phyloP scores from a whole-genome alignment of 2,797 vertebrate species.

The Tapera naevia region DNA sequence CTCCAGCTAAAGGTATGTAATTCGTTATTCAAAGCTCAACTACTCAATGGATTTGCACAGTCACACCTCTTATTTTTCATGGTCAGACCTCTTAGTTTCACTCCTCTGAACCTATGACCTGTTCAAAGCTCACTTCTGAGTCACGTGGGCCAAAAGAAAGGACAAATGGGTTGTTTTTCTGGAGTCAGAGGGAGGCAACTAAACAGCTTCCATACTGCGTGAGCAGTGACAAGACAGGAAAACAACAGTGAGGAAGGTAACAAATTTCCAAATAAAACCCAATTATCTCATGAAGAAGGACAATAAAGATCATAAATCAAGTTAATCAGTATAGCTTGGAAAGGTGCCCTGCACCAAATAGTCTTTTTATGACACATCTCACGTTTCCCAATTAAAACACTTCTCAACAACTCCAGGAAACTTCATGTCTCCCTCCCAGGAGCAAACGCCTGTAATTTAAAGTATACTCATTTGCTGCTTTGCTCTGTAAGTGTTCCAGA shows the following conservation, averaged over 20 bases:
- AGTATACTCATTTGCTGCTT: not conserved
- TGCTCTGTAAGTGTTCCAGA: not conserved
- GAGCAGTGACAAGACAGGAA: not conserved
- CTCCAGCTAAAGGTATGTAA: not conserved
- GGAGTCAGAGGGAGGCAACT: rapidly evolving
- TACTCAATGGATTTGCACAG: not conserved
- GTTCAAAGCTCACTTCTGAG: not conserved
- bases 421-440: not conserved
- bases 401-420: not conserved
- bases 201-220: not conserved
- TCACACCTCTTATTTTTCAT: not conserved
- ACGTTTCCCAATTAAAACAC: not conserved
- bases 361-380: not conserved
- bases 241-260: not conserved
- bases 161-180: not conserved
- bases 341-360: not conserved
- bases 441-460: not conserved
- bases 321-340: not conserved
- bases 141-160: not conserved
- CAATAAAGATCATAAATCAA: not conserved
- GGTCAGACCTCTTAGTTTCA: not conserved
- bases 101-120: not conserved
- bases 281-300: not conserved
- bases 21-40: not conserved
- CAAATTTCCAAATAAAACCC: not conserved